Conservation (phyloP, 2,888 invertebrate genomes). For the Marronus borbonicus region DNA sequence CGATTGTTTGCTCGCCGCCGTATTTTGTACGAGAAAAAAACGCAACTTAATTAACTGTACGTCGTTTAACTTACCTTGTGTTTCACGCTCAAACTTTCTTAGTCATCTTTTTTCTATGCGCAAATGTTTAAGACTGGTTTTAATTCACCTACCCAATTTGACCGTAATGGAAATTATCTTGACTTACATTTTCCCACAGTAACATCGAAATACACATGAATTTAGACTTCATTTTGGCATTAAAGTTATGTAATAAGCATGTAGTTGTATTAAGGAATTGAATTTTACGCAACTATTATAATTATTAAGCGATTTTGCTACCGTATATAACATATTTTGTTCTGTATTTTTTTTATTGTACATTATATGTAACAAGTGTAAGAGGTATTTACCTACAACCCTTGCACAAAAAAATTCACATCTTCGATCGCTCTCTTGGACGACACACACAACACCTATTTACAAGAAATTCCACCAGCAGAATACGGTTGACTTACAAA, state of each 20-base stretch:
- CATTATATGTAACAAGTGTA: too few species aligned
- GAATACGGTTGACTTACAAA: too few species aligned
- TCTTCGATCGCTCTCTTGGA: too few species aligned
- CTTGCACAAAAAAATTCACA: too few species aligned
- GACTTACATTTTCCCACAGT: not conserved
- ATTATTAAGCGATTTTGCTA: not conserved
- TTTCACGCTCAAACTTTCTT: not conserved
- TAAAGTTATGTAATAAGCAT: not conserved
- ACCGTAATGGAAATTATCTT: not conserved
- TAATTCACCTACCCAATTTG: not conserved
- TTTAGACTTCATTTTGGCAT: not conserved
- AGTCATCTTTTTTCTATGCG: constrained; percentile 3
- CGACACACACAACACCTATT: too few species aligned
- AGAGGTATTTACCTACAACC: too few species aligned
- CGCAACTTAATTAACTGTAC: constrained; percentile 24
- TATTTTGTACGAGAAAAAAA: constrained; percentile 18
- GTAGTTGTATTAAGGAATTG: not conserved
- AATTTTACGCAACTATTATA: not conserved
- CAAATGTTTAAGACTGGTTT: constrained; percentile 2
- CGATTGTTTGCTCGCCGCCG: constrained; percentile 26
- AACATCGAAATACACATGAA: not conserved
- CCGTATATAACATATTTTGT: too few species aligned
- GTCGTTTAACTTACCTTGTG: constrained; percentile 6
- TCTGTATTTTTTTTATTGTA: too few species aligned
- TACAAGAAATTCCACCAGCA: too few species aligned